Base-by-base conservation (phyloP, 2,888 invertebrate genomes). In the Netelia melanura region DNA sequence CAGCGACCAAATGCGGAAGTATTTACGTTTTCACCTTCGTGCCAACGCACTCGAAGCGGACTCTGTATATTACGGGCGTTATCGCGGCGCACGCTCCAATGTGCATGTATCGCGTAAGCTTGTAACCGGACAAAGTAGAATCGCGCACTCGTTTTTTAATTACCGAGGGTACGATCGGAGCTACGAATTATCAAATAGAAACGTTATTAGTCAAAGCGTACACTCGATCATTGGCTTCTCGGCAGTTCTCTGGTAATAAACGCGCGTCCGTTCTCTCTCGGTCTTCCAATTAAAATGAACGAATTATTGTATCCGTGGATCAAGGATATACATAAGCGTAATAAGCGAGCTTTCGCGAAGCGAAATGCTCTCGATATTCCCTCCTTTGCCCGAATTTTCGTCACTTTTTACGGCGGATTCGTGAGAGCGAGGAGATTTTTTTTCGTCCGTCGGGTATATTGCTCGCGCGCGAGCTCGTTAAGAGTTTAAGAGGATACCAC, bases 1-100 rank as follows among this genome's bases (percentile, higher is more conserved):
- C 14, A 52, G 21, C 65, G 14, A 2, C 3, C 44, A 61, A 71
- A 77, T 61, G 81, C 84, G 77, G 76, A 81, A 72, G 76, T 81
- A 65, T 77, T 84, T 84, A 80, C 70, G 76, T 84, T 76, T 84
- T 84, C 76, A 84, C 80, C 84, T 84, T 76, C 84, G 76, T 84
- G 76, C 76, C 80, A 84, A 84, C 58, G 84, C 38, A 80, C 80
- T 76, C 68, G 68, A 25, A 9, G 52, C 65, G 75, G 43, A 14
- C 43, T 25, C 54, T 64, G 62, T 48, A 64, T 75, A 48, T 30
- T 52, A 9, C 11, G 23, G 54, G 23, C 23, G 9, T 11, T 58
- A 70, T 65, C 54, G 58, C 14, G 10, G 30, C 64, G 65, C 58
- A 72, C 58, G 48, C 8, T 43, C 11, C 6, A 38, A 44, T 10